Evolutionary conservation across 1,140 invertebrate genomes (phyloP).

Genomic region (roundworm (Caenorhabditis elegans)): WBcel235 BX284603.4:11913001-11913500

Average conservation of each 20-base stretch:
- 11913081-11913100: background rate
- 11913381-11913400: conserved; percentile 17
- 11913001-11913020: background rate
- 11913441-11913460: background rate
- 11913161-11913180: conserved; percentile 57
- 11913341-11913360: conserved; percentile 3
- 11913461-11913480: background rate
- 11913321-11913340: background rate
- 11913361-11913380: conserved; percentile 15
- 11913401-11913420: background rate
- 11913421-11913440: background rate
- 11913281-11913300: background rate
- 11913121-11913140: conserved; percentile 69
- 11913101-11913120: conserved; percentile 68
- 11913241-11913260: background rate
- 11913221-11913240: conserved; percentile 13
- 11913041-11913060: background rate
- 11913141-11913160: conserved; percentile 69
- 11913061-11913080: background rate
- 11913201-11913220: background rate
- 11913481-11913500: background rate
- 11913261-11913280: background rate
- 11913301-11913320: conserved; percentile 1
- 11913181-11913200: conserved; percentile 4
- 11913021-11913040: background rate